Evolutionary conservation across 2,888 invertebrate genomes (phyloP).

Genomic region (Drosophila hamatofila): DNA sequence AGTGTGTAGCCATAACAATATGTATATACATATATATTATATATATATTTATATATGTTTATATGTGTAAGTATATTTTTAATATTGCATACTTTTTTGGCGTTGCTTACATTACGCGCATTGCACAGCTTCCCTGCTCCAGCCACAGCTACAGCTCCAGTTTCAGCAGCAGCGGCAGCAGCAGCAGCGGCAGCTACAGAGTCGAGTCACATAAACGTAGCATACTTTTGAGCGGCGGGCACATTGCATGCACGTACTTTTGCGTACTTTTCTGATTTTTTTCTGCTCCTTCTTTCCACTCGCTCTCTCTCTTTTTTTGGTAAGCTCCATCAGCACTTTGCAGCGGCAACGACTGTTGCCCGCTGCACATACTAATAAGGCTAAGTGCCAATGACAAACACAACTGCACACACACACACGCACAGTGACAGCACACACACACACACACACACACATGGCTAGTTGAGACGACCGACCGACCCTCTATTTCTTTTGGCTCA

Average conservation of each 20-base stretch:
- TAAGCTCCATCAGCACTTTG: constrained; percentile 67
- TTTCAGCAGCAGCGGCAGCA: constrained; percentile 6
- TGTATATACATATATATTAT: constrained; percentile 31
- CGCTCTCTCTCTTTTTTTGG: constrained; percentile 38
- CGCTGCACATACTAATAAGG: constrained; percentile 78
- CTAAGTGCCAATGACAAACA: constrained; percentile 79
- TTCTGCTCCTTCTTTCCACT: background rate
- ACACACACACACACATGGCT: constrained; percentile 19
- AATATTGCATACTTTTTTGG: constrained; percentile 77
- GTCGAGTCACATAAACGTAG: constrained; percentile 39
- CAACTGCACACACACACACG: constrained; percentile 46
- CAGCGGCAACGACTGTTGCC: constrained; percentile 48
- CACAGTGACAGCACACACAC: constrained; percentile 37
- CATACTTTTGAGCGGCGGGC: constrained; percentile 50
- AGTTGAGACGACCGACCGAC: constrained; percentile 3
- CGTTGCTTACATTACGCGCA: constrained; percentile 63
- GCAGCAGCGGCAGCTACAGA: constrained; percentile 9
- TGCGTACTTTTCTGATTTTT: constrained; percentile 13
- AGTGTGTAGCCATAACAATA: constrained; percentile 41
- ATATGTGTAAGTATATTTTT: constrained; percentile 57
- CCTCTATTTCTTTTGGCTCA: background rate
- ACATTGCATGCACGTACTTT: constrained; percentile 49
- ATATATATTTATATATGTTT: constrained; percentile 20
- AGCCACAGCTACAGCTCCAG: constrained; percentile 1
- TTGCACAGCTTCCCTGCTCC: constrained; percentile 32